A percentile compares a stretch with the other conserved stretches of the same genome.
phyloP scores from a whole-genome alignment of 2,888 invertebrate species.

The Graphium colonna region DNA sequence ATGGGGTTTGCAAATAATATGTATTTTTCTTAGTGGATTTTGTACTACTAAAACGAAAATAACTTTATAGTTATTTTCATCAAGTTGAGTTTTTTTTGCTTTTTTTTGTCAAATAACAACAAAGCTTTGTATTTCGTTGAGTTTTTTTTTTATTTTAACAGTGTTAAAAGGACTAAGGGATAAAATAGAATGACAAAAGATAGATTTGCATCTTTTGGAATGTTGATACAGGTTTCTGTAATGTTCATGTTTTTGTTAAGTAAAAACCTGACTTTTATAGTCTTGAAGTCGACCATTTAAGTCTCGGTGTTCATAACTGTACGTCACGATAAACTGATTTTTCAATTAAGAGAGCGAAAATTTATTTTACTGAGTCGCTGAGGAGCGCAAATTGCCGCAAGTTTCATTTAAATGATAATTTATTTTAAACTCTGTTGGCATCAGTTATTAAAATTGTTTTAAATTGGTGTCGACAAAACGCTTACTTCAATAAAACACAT shows the following conservation, averaged over 20 bases:
- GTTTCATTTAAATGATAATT: conserved; percentile 6
- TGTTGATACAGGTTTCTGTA: conserved; percentile 1
- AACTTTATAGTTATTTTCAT: no score
- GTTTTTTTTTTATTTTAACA: not conserved
- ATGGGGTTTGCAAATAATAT: no score
- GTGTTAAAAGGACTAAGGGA: not conserved
- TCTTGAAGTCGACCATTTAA: conserved; percentile 14
- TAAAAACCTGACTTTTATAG: conserved; percentile 17
- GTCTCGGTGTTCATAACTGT: conserved; percentile 3
- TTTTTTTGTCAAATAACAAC: no score
- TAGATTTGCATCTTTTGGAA: conserved; percentile 11
- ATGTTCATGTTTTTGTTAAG: conserved; percentile 9
- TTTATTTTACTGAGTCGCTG: conserved; percentile 1
- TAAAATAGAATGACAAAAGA: not conserved
- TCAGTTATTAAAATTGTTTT: conserved; percentile 1
- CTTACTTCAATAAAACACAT: not conserved
- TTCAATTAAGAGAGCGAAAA: conserved; percentile 16
- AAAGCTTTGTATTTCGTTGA: no score
- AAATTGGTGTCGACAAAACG: not conserved
- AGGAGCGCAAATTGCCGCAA: not conserved
- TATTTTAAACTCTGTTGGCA: not conserved
- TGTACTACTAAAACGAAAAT: no score
- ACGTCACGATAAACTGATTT: conserved; percentile 15
- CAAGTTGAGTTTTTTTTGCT: no score
- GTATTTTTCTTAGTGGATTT: no score